A percentile compares a stretch with the other conserved stretches of the same genome.
Conservation (phyloP, 2,888 invertebrate genomes). For the Orgyia antiqua region DNA sequence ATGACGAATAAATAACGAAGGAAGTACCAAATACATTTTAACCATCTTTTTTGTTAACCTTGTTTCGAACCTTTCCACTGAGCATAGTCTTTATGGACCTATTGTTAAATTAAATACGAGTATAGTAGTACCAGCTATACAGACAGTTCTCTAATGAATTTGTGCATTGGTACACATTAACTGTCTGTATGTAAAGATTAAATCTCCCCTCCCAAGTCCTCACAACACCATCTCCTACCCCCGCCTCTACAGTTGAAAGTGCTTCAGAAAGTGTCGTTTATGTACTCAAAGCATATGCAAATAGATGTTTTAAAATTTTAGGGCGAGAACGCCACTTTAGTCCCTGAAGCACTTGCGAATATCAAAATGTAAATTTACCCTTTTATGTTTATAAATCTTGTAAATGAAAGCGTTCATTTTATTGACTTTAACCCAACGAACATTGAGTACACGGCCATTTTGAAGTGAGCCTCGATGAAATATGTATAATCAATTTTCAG, state of each 20-base stretch:
- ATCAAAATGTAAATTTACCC: slow-evolving; percentile 78
- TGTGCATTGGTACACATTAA: too few species aligned
- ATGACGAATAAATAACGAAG: too few species aligned
- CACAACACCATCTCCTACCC: slow-evolving; percentile 13
- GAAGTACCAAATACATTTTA: too few species aligned
- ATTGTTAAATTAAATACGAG: too few species aligned
- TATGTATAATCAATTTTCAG: slow-evolving; percentile 23
- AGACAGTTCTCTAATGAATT: too few species aligned
- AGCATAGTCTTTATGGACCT: too few species aligned
- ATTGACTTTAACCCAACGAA: slow-evolving; percentile 58
- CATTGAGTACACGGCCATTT: slow-evolving; percentile 35
- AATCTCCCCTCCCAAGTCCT: slow-evolving; percentile 21
- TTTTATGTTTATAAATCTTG: slow-evolving; percentile 77
- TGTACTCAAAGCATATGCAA: slow-evolving; percentile 78
- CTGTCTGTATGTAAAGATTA: slow-evolving; percentile 17
- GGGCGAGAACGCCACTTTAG: slow-evolving; percentile 73
- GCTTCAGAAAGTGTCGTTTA: slow-evolving; percentile 76
- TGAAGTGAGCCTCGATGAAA: slow-evolving; percentile 20
- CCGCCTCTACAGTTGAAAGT: slow-evolving; percentile 44
- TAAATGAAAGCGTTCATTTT: slow-evolving; percentile 74
- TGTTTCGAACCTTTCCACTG: too few species aligned
- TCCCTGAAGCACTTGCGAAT: slow-evolving; percentile 73
- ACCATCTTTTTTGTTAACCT: too few species aligned
- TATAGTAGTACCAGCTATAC: too few species aligned
- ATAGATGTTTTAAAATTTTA: slow-evolving; percentile 77